A percentile compares a stretch with the other conserved stretches of the same genome.
Conservation (phyloP, 1,140 invertebrate species). For the Neoseiulus cucumeris region DNA sequence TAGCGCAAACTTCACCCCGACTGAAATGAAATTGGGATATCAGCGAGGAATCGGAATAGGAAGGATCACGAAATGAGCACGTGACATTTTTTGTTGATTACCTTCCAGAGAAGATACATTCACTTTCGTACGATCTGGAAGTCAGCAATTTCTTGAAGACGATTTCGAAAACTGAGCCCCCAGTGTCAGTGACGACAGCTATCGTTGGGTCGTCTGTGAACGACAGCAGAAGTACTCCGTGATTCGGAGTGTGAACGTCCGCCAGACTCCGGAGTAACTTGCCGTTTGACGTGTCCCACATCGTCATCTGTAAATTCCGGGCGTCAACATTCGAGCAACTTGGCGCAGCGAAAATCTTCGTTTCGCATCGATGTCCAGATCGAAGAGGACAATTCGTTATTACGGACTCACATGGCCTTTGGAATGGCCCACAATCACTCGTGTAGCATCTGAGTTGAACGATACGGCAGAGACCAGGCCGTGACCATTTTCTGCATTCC, state of each 20-base stretch:
- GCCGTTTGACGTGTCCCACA: conserved; percentile 33
- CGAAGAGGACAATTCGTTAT: too few species aligned
- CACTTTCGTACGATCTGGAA: conserved; percentile 34
- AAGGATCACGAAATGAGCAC: too few species aligned
- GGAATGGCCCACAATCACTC: conserved; percentile 65
- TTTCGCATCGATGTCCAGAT: too few species aligned
- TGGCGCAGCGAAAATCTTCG: background rate
- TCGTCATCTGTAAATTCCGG: conserved; percentile 27
- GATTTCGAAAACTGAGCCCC: conserved; percentile 90
- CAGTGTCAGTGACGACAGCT: conserved; percentile 73
- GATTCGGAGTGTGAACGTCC: conserved; percentile 64
- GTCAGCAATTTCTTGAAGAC: conserved; percentile 62
- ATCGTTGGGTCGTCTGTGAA: conserved; percentile 52
- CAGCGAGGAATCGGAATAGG: conserved; percentile 1
- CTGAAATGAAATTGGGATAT: conserved; percentile 24
- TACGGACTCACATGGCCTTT: conserved; percentile 44
- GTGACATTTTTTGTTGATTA: conserved; percentile 3
- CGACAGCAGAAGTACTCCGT: conserved; percentile 50
- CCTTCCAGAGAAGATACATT: conserved; percentile 31
- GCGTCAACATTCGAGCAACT: background rate
- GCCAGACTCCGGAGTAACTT: conserved; percentile 52
- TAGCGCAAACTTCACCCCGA: conserved; percentile 74
- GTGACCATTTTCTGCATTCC: conserved; percentile 34
- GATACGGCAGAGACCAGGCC: conserved; percentile 54
- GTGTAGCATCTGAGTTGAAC: conserved; percentile 64